Base-by-base conservation (phyloP, 2,888 invertebrate species). In the Furcula furcula region DNA sequence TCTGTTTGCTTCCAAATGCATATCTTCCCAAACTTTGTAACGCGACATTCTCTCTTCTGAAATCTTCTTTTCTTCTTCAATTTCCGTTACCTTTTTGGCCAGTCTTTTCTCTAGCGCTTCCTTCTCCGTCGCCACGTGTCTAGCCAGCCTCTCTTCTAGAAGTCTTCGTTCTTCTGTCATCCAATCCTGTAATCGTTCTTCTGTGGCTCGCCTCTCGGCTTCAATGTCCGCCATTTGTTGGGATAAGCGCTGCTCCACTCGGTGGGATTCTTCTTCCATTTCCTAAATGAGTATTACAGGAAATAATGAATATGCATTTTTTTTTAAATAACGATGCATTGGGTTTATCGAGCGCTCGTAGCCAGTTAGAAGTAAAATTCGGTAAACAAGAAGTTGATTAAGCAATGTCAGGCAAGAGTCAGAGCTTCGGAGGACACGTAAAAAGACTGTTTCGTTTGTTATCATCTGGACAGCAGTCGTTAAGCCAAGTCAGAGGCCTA, bases 81-180 rank as follows among this genome's bases (percentile, higher is more conserved):
- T 53, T 11, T 67, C 61, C 34, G 60, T 49, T 6, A 75, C 40
- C 20, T 76, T 73, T 14, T 48, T 65, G 1, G 53, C 58, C 7
- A 71, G 42, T 35, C 65, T 62, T 1, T 47, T 32, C 30, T 79
- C 70, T 29, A 77, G 12, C n/a, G 57, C 61, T 0, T 41, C 23
- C 10, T 46, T 61, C 36, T 65, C 67, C 0, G 47, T 45, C 1
- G 65, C 69, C 0, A 65, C 63, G 19, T 73, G 69, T 6, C 56
- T 55, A 2, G 76, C 55, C n/a, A 87, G 64, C 2, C 82, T 50
- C 33, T 80, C 67, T 29, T 87, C 77, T 36, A 90, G 50, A 4
- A 70, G 35, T 32, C 55, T 53, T 1, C 65, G 53, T 37, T 80
- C 74, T 9, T 74, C 68, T 7, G 66, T 68, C 45, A 65, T 53